Evolutionary conservation across 2,797 vertebrate species (phyloP), one percentile per base, ranked within the genome.

Genomic region (Cyprinodon diabolis): DNA sequence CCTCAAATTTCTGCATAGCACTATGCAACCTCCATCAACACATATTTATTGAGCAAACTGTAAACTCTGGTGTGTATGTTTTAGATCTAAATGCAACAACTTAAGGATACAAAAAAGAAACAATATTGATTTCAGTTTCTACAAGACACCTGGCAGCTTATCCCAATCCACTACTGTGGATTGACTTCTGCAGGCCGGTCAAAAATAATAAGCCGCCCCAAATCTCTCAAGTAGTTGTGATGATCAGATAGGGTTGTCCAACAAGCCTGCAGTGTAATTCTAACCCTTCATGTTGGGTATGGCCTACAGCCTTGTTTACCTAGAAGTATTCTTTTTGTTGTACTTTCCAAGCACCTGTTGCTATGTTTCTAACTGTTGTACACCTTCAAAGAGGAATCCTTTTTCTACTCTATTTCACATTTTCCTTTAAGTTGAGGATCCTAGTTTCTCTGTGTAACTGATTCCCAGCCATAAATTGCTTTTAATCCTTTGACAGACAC

Each of bases 371-470:
- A 23, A 4, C 45, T 6, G 12, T 43, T 37, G 40, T 13, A 6
- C 45, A 63, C 9, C 37, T 5, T 43, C 60, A 45, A 13, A 37
- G n/a, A 45, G 19, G 37, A 21, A 0, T 19, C 0, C 12, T 63
- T 1, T 45, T 21, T 45, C 10, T 43, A 43, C 13, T 10, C 30
- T 19, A 35, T 37, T 54, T 54, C 19, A 37, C 30, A 15, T 37
- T 37, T n/a, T 37, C n/a, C 12, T 62, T 63, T 40, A 57, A 63
- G 48, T 40, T 14, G 40, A 51, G 70, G 55, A 25, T 70, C 68
- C 13, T 56, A 62, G 47, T 71, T 54, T 72, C 48, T 23, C 15
- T 65, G n/a, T 72, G 40, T 72, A 54, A 65, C 51, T 72, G n/a
- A 37, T 54, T 11, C 25, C n/a, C 45, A 17, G 12, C 11, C 48